A percentile compares a stretch with the other conserved stretches of the same genome.
Evolutionary conservation across 2,888 invertebrate genomes (phyloP).

Genomic region (Drosophila neotestacea): DNA sequence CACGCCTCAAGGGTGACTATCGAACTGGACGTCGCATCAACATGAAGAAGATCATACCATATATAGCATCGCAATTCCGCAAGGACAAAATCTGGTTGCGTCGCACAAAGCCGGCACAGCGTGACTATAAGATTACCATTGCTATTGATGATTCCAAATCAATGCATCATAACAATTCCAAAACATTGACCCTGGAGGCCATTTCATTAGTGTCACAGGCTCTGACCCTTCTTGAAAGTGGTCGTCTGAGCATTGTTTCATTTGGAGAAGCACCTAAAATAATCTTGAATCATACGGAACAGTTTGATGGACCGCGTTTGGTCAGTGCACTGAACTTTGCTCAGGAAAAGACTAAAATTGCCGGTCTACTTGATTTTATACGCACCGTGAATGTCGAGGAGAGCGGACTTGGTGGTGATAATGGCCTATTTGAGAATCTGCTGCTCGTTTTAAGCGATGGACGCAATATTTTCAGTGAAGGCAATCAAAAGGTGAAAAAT

Average conservation of each 20-base stretch:
- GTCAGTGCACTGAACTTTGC: slow-evolving; percentile 93
- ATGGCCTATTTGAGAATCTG: slow-evolving; percentile 86
- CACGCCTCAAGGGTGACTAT: slow-evolving; percentile 97
- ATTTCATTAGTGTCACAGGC: slow-evolving; percentile 96
- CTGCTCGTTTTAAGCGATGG: slow-evolving; percentile 98
- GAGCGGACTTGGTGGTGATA: slow-evolving; percentile 83
- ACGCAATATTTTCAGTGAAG: slow-evolving; percentile 95
- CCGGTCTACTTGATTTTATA: slow-evolving; percentile 92
- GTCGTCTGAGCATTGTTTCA: slow-evolving; percentile 95
- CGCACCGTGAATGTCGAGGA: slow-evolving; percentile 88
- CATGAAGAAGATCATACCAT: slow-evolving; percentile 98
- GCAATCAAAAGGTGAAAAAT: slow-evolving; percentile 90
- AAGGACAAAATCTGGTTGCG: slow-evolving; percentile 99
- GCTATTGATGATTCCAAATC: slow-evolving; percentile 98
- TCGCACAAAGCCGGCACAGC: slow-evolving; percentile 96
- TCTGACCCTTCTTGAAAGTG: slow-evolving; percentile 96
- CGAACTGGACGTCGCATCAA: slow-evolving; percentile 98
- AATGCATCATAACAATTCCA: slow-evolving; percentile 95
- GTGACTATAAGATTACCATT: slow-evolving; percentile 97
- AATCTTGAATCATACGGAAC: slow-evolving; percentile 95
- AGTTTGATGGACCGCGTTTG: slow-evolving; percentile 91
- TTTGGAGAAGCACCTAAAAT: slow-evolving; percentile 94
- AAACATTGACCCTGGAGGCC: slow-evolving; percentile 97
- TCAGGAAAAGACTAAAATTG: slow-evolving; percentile 95
- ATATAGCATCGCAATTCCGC: slow-evolving; percentile 99